Percentiles rank a stretch among this genome's conserved stretches.
Evolutionary conservation across 2,113 vertebrate species (phyloP).

Genomic region (Sylvilagus bachmani): DNA sequence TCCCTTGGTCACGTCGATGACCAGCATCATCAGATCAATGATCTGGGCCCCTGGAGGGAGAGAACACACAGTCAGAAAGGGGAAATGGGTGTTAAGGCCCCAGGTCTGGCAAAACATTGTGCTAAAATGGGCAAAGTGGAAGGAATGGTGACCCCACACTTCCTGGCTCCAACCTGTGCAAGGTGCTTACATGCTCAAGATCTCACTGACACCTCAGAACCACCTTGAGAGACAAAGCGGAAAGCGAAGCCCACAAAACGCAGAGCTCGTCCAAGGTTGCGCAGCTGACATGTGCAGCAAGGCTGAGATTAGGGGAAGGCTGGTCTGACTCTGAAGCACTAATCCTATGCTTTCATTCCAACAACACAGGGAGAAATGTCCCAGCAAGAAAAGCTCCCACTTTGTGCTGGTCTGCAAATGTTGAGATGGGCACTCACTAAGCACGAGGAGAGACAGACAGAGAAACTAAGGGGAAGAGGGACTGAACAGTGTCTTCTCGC

Average conservation of each 20-base stretch:
- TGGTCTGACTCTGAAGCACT: neutral
- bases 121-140: neutral
- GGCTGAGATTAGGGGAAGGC: neutral
- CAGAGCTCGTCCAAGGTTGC: neutral
- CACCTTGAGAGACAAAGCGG: neutral
- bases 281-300: neutral
- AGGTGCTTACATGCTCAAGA: neutral
- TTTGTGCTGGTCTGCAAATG: neutral
- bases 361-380: neutral
- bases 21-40: conserved; percentile 98
- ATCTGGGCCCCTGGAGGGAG: conserved; percentile 95
- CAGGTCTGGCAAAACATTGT: neutral
- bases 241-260: neutral
- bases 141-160: neutral
- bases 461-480: too few species aligned
- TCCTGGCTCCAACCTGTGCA: neutral
- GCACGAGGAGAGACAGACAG: neutral
- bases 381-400: neutral
- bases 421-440: neutral
- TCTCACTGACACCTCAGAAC: neutral
- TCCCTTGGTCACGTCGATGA: conserved; percentile 98
- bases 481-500: neutral
- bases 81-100: too few species aligned
- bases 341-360: neutral
- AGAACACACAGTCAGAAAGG: conserved; percentile 74